These are phyloP conservation scores for Marcusenius ussheri DNA, from an alignment of 2,113 vertebrate genomes.

Conservation along the genomic window DNA sequence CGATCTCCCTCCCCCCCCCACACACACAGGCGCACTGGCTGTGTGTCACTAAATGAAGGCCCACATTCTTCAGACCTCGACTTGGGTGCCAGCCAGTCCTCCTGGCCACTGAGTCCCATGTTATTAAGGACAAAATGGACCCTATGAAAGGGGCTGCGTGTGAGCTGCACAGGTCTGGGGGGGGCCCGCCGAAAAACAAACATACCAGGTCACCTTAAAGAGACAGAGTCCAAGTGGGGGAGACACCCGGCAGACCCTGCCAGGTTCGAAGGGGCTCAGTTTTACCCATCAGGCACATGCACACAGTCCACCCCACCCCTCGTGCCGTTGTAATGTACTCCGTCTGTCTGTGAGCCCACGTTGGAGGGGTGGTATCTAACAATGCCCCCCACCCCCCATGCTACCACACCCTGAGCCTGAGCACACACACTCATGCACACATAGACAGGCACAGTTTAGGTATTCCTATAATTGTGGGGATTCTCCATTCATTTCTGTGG, in stretches of 20 bases:
- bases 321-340: neutral
- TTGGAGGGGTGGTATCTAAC: neutral
- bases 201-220: slow-evolving; percentile 34
- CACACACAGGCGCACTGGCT: slow-evolving; percentile 44
- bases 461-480: neutral
- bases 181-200: slow-evolving; percentile 48
- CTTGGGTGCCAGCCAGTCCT: slow-evolving; percentile 68
- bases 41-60: slow-evolving; percentile 67
- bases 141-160: slow-evolving; percentile 62
- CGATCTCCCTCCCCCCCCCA: neutral
- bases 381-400: neutral
- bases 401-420: neutral
- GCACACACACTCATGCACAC: neutral
- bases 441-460: neutral
- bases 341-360: neutral
- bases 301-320: neutral
- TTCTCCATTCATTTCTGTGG: neutral
- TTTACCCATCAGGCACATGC: neutral
- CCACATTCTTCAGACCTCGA: slow-evolving; percentile 60
- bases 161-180: slow-evolving; percentile 55
- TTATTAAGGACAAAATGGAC: slow-evolving; percentile 67
- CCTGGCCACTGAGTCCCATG: slow-evolving; percentile 58
- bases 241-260: neutral
- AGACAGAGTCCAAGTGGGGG: slow-evolving; percentile 13
- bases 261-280: neutral